Evolutionary conservation across 2,797 vertebrate species (phyloP).

Genomic region (Esox masquinongy): DNA sequence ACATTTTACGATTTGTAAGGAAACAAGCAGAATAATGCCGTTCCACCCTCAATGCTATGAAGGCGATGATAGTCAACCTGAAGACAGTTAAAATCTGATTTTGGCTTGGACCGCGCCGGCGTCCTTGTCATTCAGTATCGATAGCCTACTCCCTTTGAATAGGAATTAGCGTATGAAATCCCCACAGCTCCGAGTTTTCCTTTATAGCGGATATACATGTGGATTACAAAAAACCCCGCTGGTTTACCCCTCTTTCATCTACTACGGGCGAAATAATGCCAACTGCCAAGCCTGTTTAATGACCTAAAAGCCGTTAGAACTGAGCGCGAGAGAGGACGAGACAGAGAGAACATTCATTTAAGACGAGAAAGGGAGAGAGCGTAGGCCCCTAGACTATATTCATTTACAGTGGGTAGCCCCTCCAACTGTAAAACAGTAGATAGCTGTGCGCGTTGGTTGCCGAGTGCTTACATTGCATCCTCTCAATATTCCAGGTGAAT

Average conservation of each 20-base stretch:
- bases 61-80: slow-evolving; percentile 3
- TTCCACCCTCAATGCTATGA: slow-evolving; percentile 13
- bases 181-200: slow-evolving; percentile 18
- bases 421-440: slow-evolving; percentile 39
- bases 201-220: slow-evolving; percentile 53
- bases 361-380: slow-evolving; percentile 15
- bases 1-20: slow-evolving; percentile 1
- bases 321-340: slow-evolving; percentile 20
- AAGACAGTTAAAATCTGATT: slow-evolving; percentile 20
- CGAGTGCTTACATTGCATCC: slow-evolving; percentile 50
- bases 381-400: background rate
- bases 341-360: slow-evolving; percentile 29
- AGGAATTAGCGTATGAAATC: slow-evolving; percentile 62
- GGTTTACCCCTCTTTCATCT: slow-evolving; percentile 55
- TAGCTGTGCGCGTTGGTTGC: slow-evolving; percentile 22
- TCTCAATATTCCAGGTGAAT: slow-evolving; percentile 57
- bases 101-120: slow-evolving; percentile 2
- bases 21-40: slow-evolving; percentile 19
- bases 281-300: slow-evolving; percentile 26
- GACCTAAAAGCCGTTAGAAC: slow-evolving; percentile 37
- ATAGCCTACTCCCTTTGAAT: slow-evolving; percentile 38
- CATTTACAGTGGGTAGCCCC: slow-evolving; percentile 37
- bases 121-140: slow-evolving; percentile 25
- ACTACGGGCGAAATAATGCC: slow-evolving; percentile 30
- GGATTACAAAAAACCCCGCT: slow-evolving; percentile 32